These are phyloP conservation scores for Nomia melanderi DNA, from an alignment of 1,140 invertebrate genomes.

Conservation along the genomic window DNA sequence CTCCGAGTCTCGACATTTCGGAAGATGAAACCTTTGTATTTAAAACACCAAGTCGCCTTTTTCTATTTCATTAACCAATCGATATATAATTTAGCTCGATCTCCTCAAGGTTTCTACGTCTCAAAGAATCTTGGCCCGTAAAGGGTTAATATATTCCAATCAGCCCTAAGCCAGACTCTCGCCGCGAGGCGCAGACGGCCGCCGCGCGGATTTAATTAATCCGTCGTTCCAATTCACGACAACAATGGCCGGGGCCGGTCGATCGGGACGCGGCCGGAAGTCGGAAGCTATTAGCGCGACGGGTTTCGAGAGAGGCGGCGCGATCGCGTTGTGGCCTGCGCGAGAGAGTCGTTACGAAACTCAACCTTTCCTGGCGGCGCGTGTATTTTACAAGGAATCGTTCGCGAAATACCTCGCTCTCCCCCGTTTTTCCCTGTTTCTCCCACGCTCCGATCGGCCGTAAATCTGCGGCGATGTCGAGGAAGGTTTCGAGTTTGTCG, in stretches of 20 bases:
- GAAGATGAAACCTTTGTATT: no score
- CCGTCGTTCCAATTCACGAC: constrained; percentile 1
- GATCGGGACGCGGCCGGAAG: constrained; percentile 32
- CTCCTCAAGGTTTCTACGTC: no score
- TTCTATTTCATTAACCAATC: no score
- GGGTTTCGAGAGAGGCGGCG: constrained; percentile 17
- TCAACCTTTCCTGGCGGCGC: not conserved
- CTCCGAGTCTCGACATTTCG: no score
- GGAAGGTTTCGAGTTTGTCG: constrained; percentile 16
- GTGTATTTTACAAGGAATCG: not conserved
- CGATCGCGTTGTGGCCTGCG: constrained; percentile 9
- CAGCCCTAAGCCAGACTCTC: no score
- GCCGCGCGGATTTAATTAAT: constrained; percentile 27
- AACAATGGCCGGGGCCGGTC: not conserved
- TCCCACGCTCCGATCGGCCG: not conserved
- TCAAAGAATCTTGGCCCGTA: no score
- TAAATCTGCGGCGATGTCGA: not conserved
- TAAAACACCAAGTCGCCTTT: no score
- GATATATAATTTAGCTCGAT: no score
- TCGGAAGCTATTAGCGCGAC: constrained; percentile 44
- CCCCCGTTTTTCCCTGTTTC: not conserved
- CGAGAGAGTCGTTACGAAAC: constrained; percentile 29
- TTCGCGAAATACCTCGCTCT: constrained; percentile 3
- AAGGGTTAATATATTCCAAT: no score
- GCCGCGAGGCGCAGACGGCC: not conserved